These are phyloP conservation scores for Gobiocypris rarus DNA, from an alignment of 2,113 vertebrate genomes.

Conservation along the genomic window DNA sequence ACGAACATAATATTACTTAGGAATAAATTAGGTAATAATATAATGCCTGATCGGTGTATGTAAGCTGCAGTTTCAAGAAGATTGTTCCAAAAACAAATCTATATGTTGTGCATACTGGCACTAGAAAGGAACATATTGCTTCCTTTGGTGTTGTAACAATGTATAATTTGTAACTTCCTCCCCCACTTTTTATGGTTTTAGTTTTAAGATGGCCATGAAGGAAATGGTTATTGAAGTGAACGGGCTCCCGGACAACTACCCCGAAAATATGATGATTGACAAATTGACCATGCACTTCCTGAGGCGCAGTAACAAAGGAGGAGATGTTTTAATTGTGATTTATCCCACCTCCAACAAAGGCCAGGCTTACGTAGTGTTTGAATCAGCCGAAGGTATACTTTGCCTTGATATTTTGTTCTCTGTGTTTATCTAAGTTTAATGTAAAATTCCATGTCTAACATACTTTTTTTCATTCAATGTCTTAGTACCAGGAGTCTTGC, in stretches of 20 bases:
- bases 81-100: too few relatives aligned
- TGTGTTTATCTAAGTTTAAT: background rate
- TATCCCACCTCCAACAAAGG: conserved; percentile 54
- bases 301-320: conserved; percentile 57
- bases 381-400: conserved; percentile 56
- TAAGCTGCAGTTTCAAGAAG: background rate
- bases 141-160: background rate
- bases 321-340: conserved; percentile 57
- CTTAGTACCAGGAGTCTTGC: conserved; percentile 61
- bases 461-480: background rate
- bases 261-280: conserved; percentile 49
- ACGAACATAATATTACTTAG: too few relatives aligned
- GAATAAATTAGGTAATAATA: too few relatives aligned
- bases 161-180: background rate
- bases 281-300: conserved; percentile 67
- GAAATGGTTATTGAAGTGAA: conserved; percentile 54
- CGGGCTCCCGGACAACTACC: conserved; percentile 51
- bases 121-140: background rate
- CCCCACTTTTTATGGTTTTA: background rate
- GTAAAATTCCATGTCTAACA: background rate
- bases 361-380: conserved; percentile 63
- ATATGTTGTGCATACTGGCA: background rate
- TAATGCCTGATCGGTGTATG: too few relatives aligned
- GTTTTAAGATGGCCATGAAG: conserved; percentile 22
- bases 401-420: background rate